Percentiles rank a stretch among this genome's conserved stretches.
Evolutionary conservation across 2,797 vertebrate genomes (phyloP).

Genomic region (Alcedo quadribrachys): DNA sequence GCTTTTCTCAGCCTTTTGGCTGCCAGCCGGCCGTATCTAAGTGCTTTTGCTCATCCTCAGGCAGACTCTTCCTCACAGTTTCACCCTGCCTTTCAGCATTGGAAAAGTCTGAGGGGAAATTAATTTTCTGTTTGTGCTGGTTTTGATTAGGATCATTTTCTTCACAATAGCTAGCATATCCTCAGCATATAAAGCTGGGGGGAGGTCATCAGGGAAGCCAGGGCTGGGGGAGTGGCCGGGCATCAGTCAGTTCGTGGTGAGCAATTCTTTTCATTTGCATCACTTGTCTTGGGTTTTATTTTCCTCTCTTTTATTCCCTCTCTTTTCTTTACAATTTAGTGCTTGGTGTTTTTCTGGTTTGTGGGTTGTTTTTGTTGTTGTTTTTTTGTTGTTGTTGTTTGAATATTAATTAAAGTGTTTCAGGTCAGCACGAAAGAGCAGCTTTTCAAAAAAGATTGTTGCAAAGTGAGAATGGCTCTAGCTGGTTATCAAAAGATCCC

Average conservation of each 20-base stretch:
- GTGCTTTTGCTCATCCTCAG: neutral
- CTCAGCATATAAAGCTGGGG: neutral
- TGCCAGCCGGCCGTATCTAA: neutral
- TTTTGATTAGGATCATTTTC: neutral
- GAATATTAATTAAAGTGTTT: neutral
- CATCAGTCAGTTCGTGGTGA: too few species aligned
- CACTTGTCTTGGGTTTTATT: neutral
- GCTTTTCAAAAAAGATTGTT: too few species aligned
- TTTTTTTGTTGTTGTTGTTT: too few species aligned
- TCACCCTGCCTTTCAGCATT: neutral
- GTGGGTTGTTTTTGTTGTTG: too few species aligned
- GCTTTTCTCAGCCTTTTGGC: neutral
- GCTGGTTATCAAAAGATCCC: too few species aligned
- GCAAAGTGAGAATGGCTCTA: too few species aligned
- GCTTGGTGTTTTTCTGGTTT: too few species aligned
- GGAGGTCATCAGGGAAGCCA: accelerated
- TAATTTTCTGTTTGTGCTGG: neutral
- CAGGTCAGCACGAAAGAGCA: too few species aligned
- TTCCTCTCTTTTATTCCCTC: neutral
- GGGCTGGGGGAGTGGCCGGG: neutral
- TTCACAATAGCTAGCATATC: neutral
- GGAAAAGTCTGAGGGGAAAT: neutral
- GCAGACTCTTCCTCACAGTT: neutral
- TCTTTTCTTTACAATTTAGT: neutral
- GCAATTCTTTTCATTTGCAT: neutral